Evolutionary conservation across 1,140 invertebrate species (phyloP), one percentile per base, ranked within the genome.

Genomic region (Berghia stephanieae): DNA sequence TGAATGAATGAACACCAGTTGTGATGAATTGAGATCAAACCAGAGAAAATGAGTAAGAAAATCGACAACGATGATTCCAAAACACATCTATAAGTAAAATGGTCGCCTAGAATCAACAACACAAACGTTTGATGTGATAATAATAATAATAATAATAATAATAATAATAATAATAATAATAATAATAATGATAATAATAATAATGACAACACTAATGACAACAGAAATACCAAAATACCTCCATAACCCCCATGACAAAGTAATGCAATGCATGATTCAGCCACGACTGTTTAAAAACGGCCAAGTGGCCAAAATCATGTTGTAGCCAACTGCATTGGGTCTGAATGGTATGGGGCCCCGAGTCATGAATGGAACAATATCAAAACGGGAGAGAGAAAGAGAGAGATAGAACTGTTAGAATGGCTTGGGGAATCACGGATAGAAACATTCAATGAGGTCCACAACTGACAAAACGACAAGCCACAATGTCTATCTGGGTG

Each of bases 241-340:
- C 86, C 27, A 86, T 79, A 55, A 86, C 80, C 8, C 83, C 83
- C 78, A 86, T 84, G 55, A 80, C 75, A 60, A 88, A 83, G 66
- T 82, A 80, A 76, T 89, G 88, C 18, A 85, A 75, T 16, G 83
- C 60, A 60, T 84, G 84, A 75, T 89, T 86, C 31, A 81, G 60
- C 24, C 77, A 82, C 13, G 82, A 82, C 31, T 80, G 82, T 68
- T 81, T 79, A 76, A 88, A 87, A 24, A 88, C 85, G n/a, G 86
- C 87, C 46, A 88, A 75, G 79, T 89, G 88, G 18, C 88, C 88
- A 79, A 85, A 88, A 77, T 89, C 88, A 82, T 90, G 89, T 79
- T 90, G 89, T 43, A 85, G 55, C 89, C 89, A 90, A 38, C 86
- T 86, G 42, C 82, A 73, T 78, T 90, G 89, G 21, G 82, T 82